Conservation (phyloP, 53 echinoderm and acorn worm genomes). For the Temnopleurus reevesii region DNA sequence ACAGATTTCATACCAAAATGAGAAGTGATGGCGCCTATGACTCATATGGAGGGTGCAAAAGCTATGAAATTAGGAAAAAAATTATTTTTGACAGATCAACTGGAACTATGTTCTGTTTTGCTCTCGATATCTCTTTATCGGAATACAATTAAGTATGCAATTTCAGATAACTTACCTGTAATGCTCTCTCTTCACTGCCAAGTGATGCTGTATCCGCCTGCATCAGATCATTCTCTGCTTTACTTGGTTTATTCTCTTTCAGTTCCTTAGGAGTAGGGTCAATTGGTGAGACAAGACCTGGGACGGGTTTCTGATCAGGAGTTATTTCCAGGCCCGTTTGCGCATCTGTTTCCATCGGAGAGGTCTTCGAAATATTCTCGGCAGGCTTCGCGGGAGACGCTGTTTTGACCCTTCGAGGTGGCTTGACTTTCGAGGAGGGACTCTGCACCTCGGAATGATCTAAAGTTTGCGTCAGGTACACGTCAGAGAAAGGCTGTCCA, state of each 20-base stretch:
- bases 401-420: neutral
- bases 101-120: too few species aligned
- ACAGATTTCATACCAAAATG: too few species aligned
- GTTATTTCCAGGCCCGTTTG: neutral
- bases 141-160: too few species aligned
- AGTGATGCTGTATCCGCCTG: slow-evolving; percentile 66
- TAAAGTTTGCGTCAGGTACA: neutral
- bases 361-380: neutral
- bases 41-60: too few species aligned
- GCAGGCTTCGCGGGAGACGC: neutral
- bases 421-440: neutral
- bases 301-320: too few species aligned
- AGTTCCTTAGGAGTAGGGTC: neutral
- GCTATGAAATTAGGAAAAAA: too few species aligned
- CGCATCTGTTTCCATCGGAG: neutral
- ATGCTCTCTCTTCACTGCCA: slow-evolving; percentile 72
- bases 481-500: slow-evolving; percentile 1
- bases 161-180: too few species aligned
- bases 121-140: too few species aligned
- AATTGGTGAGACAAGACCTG: too few species aligned
- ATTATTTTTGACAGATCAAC: too few species aligned
- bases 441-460: neutral
- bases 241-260: neutral
- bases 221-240: slow-evolving; percentile 46
- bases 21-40: too few species aligned